Evolutionary conservation across 2,888 invertebrate species (phyloP).

Genomic region (Lepas anatifera): DNA sequence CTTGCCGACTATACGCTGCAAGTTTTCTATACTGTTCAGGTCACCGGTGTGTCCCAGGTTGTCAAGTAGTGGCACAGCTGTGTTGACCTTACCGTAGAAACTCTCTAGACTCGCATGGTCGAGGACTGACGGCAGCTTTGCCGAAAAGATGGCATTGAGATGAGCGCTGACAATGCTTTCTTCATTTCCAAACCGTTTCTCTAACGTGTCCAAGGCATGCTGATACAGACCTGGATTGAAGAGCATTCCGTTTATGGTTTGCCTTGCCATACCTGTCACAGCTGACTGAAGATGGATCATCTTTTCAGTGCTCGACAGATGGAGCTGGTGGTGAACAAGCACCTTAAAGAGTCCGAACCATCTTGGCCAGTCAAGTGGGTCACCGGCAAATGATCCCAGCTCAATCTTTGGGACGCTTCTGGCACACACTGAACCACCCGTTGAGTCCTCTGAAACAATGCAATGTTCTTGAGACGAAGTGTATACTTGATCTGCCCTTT

Average conservation of each 20-base stretch:
- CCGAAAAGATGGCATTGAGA: neutral
- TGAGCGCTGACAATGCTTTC: neutral
- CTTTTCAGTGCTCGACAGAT: too few relatives aligned
- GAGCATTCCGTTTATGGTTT: neutral
- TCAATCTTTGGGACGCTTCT: neutral
- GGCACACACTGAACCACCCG: too few relatives aligned
- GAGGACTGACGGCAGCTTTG: neutral
- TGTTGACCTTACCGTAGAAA: neutral
- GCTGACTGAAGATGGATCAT: neutral
- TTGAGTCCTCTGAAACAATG: too few relatives aligned
- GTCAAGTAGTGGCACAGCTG: neutral
- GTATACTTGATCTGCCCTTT: too few relatives aligned
- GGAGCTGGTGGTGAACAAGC: neutral
- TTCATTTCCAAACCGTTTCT: neutral
- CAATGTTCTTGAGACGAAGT: too few relatives aligned
- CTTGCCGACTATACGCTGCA: neutral
- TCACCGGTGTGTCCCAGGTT: neutral
- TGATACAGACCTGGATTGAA: neutral
- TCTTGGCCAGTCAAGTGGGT: neutral
- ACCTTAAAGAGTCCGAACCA: neutral
- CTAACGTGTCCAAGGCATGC: neutral
- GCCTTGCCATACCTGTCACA: neutral
- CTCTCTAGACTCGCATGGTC: neutral
- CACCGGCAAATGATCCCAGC: neutral
- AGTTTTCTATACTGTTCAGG: neutral